Evolutionary conservation across 1,140 invertebrate genomes (phyloP).

Genomic region (Rhopalosiphum padi): DNA sequence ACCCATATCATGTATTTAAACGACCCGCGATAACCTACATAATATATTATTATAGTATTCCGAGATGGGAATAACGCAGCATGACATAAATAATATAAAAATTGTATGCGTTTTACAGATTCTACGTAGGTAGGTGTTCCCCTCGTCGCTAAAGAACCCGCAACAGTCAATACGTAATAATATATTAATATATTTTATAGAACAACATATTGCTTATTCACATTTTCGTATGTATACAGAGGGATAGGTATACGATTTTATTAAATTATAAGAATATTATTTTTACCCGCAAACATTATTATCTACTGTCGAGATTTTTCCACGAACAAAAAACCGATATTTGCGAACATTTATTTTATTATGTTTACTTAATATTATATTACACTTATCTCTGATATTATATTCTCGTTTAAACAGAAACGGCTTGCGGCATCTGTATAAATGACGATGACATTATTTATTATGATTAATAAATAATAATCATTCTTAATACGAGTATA

Average conservation of each 20-base stretch:
- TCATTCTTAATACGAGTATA: neutral
- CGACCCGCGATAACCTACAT: neutral
- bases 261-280: neutral
- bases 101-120: neutral
- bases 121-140: neutral
- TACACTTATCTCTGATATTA: neutral
- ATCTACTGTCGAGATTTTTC: neutral
- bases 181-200: no score
- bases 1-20: neutral
- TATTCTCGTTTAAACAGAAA: neutral
- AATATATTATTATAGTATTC: neutral
- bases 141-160: neutral
- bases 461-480: neutral
- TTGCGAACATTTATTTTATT: neutral
- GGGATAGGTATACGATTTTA: neutral
- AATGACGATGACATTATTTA: neutral
- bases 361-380: neutral
- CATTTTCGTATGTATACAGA: neutral
- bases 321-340: neutral
- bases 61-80: neutral
- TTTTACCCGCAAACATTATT: neutral
- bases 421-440: neutral
- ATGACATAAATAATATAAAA: neutral
- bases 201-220: neutral
- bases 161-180: neutral